Conservation (phyloP, 1,140 invertebrate genomes). For the Drosophila leontia region DNA sequence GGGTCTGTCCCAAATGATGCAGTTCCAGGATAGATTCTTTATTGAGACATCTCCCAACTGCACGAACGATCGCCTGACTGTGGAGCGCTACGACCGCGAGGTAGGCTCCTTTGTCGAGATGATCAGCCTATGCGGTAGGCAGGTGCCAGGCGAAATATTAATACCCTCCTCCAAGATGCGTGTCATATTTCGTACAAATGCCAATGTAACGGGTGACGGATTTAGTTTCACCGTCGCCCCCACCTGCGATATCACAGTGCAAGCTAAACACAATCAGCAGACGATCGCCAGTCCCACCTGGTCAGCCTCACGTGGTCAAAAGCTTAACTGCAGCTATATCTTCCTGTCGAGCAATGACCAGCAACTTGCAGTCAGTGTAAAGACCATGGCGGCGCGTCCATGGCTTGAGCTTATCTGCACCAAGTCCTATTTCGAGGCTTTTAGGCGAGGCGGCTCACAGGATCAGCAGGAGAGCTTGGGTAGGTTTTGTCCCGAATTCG, state of each 20-base stretch:
- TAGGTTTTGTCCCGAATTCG: constrained; percentile 55
- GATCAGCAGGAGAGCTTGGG: constrained; percentile 18
- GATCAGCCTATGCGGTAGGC: constrained; percentile 90
- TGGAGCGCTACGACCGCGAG: constrained; percentile 78
- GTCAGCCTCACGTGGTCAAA: not conserved
- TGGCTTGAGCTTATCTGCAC: not conserved
- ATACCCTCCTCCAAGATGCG: constrained; percentile 88
- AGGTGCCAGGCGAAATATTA: constrained; percentile 87
- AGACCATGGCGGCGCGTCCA: not conserved
- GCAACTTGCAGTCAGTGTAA: constrained; percentile 50
- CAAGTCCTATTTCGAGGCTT: constrained; percentile 24
- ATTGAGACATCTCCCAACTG: constrained; percentile 90
- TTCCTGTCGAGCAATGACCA: constrained; percentile 28
- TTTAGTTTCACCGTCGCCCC: constrained; percentile 87
- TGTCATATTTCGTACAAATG: constrained; percentile 90
- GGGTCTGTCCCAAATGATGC: constrained; percentile 89
- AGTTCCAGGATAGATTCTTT: constrained; percentile 87
- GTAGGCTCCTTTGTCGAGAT: constrained; percentile 86
- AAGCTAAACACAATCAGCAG: constrained; percentile 86
- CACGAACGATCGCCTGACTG: constrained; percentile 91
- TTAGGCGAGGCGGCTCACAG: constrained; percentile 10
- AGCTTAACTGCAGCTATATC: constrained; percentile 38
- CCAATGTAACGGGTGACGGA: constrained; percentile 88
- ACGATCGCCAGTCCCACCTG: constrained; percentile 31
- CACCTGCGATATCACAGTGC: constrained; percentile 89